These are phyloP conservation scores for Leptocoma aspasia DNA, from an alignment of 2,113 vertebrate species.

Conservation along the genomic window DNA sequence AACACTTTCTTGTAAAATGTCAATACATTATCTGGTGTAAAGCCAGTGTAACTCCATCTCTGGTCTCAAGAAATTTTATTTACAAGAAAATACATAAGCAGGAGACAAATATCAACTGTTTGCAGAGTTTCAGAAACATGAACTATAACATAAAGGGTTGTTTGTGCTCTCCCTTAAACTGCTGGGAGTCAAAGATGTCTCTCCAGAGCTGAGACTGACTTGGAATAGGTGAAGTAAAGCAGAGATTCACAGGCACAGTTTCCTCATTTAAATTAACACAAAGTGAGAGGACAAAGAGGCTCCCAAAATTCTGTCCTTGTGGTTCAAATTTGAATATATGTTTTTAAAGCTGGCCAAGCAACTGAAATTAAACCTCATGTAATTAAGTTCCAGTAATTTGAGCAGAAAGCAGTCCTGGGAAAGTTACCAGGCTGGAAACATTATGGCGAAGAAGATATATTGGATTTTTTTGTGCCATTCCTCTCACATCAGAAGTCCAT, in stretches of 20 bases:
- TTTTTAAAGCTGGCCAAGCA: slow-evolving; percentile 30
- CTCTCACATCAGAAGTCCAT: slow-evolving; percentile 5
- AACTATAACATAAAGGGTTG: neutral
- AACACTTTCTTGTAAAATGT: neutral
- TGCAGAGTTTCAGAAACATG: neutral
- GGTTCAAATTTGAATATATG: slow-evolving; percentile 47
- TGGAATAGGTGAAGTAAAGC: neutral
- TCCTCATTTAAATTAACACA: slow-evolving; percentile 25
- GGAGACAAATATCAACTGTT: neutral
- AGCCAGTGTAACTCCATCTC: neutral
- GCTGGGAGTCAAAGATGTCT: neutral
- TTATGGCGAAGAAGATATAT: neutral
- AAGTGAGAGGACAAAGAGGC: slow-evolving; percentile 37
- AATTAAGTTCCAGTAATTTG: slow-evolving; percentile 49
- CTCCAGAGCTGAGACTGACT: neutral
- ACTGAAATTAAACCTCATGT: slow-evolving; percentile 30
- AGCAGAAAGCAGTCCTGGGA: slow-evolving; percentile 51
- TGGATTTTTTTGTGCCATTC: neutral
- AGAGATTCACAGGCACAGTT: slow-evolving; percentile 24
- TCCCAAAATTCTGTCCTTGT: slow-evolving; percentile 40
- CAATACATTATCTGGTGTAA: neutral
- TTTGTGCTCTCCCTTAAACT: neutral
- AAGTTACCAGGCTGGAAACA: slow-evolving; percentile 26
- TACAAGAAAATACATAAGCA: slow-evolving; percentile 23
- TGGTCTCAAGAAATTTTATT: slow-evolving; percentile 31